Conservation (phyloP, 1,140 invertebrate genomes). For the Scylla paramamosain region DNA sequence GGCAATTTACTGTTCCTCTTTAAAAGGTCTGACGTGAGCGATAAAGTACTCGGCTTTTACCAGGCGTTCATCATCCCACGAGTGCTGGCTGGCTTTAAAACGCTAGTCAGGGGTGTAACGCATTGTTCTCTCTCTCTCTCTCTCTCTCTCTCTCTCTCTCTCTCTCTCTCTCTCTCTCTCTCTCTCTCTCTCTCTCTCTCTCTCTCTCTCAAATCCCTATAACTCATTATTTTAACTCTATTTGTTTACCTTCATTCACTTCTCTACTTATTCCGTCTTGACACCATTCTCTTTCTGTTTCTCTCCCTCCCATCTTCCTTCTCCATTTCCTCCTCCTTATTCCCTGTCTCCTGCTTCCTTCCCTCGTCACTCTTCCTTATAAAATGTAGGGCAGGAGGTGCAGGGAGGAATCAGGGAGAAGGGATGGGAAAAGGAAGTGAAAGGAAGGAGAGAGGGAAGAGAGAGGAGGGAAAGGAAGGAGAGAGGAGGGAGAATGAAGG, state of each 20-base stretch:
- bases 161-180: not conserved
- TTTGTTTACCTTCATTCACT: no score
- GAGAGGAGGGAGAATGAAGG: not conserved
- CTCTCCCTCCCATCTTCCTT: not conserved
- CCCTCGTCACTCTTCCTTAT: not conserved
- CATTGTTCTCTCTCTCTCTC: not conserved
- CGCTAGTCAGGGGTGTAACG: not conserved
- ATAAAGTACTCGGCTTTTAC: no score
- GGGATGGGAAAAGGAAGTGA: not conserved
- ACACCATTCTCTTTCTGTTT: no score
- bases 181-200: not conserved
- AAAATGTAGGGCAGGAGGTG: not conserved
- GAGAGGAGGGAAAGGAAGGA: not conserved
- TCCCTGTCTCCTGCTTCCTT: not conserved
- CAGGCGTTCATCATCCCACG: no score
- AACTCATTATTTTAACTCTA: no score
- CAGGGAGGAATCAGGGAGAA: not conserved
- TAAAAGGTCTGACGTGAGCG: no score
- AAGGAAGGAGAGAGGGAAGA: no score
- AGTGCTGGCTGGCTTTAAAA: no score
- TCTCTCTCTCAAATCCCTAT: not conserved
- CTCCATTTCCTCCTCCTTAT: not conserved
- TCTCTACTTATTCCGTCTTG: no score
- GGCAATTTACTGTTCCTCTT: no score
- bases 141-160: conserved; percentile 20